These are phyloP conservation scores for Stylophora pistillata DNA, from an alignment of 64 coral and sea anemone species.

Conservation along the genomic window DNA sequence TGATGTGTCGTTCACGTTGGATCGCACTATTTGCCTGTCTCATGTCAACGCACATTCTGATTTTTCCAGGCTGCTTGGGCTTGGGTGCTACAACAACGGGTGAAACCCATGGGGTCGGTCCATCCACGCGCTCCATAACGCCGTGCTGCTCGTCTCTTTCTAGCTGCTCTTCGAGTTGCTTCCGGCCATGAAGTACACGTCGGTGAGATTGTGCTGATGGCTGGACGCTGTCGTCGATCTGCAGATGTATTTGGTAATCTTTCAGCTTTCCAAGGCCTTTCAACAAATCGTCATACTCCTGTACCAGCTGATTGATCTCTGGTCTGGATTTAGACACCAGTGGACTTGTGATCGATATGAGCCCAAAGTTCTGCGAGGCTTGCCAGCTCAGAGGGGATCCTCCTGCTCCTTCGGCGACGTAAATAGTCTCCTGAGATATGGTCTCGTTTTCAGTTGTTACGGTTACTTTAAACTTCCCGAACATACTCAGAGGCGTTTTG, in stretches of 20 bases:
- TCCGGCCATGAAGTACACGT: constrained; percentile 9
- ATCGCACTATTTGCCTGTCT: constrained; percentile 50
- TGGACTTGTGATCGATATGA: too few species aligned
- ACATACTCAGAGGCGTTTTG: too few species aligned
- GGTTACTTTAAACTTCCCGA: too few species aligned
- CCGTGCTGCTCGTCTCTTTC: too few species aligned
- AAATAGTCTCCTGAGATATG: too few species aligned
- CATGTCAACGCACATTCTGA: constrained; percentile 51
- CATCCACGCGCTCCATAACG: not conserved
- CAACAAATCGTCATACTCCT: constrained; percentile 27
- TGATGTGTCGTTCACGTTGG: constrained; percentile 37
- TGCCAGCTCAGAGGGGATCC: too few species aligned
- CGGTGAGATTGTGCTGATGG: constrained; percentile 3
- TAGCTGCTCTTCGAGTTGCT: not conserved
- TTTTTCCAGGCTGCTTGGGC: not conserved
- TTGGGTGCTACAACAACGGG: constrained; percentile 50
- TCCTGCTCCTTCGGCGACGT: too few species aligned
- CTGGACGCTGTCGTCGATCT: constrained; percentile 10
- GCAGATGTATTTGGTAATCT: constrained; percentile 3
- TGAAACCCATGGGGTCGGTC: constrained; percentile 22
- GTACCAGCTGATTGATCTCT: too few species aligned
- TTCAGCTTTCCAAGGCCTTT: constrained; percentile 35
- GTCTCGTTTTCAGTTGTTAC: too few species aligned
- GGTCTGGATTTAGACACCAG: too few species aligned
- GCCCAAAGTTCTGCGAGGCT: too few species aligned